Conservation (phyloP, 1,140 invertebrate species). For the Mesaphorura yosii region DNA sequence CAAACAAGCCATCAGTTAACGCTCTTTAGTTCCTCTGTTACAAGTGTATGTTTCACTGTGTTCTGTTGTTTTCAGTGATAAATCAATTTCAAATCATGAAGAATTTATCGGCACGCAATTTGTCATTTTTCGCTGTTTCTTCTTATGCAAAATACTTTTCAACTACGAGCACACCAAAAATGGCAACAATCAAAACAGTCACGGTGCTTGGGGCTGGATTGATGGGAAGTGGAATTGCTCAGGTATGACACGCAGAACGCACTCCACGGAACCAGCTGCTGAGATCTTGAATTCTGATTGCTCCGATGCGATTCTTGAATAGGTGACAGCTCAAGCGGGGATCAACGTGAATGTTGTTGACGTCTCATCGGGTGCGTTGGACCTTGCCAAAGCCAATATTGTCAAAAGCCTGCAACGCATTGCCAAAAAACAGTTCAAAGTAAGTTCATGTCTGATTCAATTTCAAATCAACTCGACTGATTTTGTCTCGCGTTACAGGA, state of each 20-base stretch:
- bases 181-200: slow-evolving; percentile 64
- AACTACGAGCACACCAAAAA: no score
- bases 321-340: slow-evolving; percentile 66
- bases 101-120: no score
- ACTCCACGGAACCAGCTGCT: background rate
- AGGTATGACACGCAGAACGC: slow-evolving; percentile 61
- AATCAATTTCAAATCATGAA: no score
- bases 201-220: slow-evolving; percentile 73
- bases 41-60: no score
- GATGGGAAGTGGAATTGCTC: slow-evolving; percentile 78
- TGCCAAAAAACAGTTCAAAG: slow-evolving; percentile 65
- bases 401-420: slow-evolving; percentile 56
- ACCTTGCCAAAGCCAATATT: slow-evolving; percentile 57
- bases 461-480: no score
- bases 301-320: no score
- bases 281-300: background rate
- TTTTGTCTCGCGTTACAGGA: slow-evolving; percentile 34
- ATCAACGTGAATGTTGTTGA: slow-evolving; percentile 66
- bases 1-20: no score
- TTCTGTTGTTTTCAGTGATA: no score
- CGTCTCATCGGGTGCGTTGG: slow-evolving; percentile 51
- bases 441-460: no score
- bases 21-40: no score
- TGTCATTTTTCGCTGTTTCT: no score
- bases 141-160: no score